These are phyloP conservation scores for Tachystola acroxantha DNA, from an alignment of 2,888 invertebrate species.

Conservation along the genomic window DNA sequence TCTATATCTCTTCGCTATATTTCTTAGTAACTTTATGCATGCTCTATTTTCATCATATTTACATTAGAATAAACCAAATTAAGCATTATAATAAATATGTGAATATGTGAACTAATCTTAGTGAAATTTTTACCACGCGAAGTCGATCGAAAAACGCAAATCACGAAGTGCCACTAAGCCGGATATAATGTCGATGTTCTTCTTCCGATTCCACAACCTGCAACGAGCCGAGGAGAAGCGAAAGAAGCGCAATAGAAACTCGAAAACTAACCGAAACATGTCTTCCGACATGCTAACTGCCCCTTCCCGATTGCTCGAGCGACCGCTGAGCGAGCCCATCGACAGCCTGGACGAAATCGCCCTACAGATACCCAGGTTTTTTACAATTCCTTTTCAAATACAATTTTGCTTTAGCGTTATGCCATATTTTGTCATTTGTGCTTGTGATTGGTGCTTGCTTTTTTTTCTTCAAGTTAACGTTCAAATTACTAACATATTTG, in stretches of 20 bases:
- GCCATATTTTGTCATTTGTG: background rate
- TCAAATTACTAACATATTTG: no score
- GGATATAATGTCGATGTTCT: constrained; percentile 94
- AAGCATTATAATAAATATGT: no score
- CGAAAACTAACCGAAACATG: constrained; percentile 44
- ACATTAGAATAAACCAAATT: no score
- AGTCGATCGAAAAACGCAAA: background rate
- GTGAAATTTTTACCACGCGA: background rate
- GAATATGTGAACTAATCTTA: no score
- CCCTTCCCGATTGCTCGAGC: constrained; percentile 90
- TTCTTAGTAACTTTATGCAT: no score
- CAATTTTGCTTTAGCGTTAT: constrained; percentile 21
- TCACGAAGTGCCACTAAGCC: background rate
- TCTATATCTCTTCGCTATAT: no score
- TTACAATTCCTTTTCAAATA: constrained; percentile 17
- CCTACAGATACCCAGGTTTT: constrained; percentile 93
- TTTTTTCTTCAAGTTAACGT: background rate
- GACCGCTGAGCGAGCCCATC: constrained; percentile 89
- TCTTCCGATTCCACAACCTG: constrained; percentile 95
- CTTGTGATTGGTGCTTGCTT: background rate
- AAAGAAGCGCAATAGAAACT: constrained; percentile 38
- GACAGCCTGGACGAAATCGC: constrained; percentile 96
- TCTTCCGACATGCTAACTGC: constrained; percentile 81
- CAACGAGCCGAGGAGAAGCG: constrained; percentile 87
- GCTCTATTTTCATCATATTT: no score